These are phyloP conservation scores for Pristionchus mayeri DNA, from an alignment of 2,888 invertebrate species.

Conservation along the genomic window DNA sequence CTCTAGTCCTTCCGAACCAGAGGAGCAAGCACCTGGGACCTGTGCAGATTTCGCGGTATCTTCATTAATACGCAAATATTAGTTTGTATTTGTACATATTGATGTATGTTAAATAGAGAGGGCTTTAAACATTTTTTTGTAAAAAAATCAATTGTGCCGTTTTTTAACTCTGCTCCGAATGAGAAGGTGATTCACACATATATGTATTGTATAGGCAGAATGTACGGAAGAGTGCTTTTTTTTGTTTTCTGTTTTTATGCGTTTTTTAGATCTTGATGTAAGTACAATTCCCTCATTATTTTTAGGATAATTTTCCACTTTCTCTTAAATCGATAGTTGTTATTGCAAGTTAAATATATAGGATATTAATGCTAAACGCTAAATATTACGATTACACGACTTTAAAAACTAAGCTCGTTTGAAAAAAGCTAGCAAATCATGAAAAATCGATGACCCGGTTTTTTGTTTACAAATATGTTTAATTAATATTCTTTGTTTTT, in stretches of 20 bases:
- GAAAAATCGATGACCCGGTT: neutral
- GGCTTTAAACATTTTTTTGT: neutral
- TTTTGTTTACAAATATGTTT: neutral
- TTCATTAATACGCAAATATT: neutral
- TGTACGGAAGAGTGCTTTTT: neutral
- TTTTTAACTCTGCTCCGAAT: neutral
- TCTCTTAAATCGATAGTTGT: too few species aligned
- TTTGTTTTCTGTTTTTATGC: neutral
- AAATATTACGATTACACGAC: too few species aligned
- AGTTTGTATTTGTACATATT: neutral
- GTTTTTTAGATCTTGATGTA: too few species aligned
- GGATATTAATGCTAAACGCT: too few species aligned
- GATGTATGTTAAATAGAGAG: neutral
- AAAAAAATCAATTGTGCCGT: neutral
- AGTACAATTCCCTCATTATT: neutral
- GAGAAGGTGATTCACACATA: slow-evolving; percentile 2
- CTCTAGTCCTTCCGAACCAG: slow-evolving; percentile 5
- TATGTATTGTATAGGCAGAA: neutral
- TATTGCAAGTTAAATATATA: too few species aligned
- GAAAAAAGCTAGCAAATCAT: neutral
- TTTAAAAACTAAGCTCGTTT: neutral
- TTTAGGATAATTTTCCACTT: neutral
- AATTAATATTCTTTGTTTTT: too few species aligned
- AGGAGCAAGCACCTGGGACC: slow-evolving; percentile 7
- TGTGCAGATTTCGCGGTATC: neutral